Conservation (phyloP, 2,113 vertebrate species). For the Toxostoma redivivum region DNA sequence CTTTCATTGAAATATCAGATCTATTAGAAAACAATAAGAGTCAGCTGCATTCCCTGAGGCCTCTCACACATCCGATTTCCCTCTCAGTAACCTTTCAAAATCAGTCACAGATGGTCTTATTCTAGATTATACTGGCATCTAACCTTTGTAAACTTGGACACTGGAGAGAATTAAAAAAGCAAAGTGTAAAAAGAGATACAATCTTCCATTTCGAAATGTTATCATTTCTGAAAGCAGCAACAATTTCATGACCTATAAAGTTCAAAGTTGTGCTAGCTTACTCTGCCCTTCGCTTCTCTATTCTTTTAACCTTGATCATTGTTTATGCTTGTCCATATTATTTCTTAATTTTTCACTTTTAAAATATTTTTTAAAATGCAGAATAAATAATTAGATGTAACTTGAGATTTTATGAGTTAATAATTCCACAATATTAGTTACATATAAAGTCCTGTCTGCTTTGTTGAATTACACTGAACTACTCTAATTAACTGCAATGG, state of each 20-base stretch:
- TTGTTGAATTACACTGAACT: background rate
- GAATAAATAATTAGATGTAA: background rate
- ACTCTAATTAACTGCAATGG: background rate
- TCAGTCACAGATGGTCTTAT: conserved; percentile 57
- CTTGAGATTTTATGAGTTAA: background rate
- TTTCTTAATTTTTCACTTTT: background rate
- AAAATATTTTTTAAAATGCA: background rate
- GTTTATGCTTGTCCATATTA: background rate
- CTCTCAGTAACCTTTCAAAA: conserved; percentile 68
- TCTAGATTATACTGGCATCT: conserved; percentile 63
- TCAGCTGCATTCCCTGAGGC: background rate
- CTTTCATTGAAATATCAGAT: background rate
- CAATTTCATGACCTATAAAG: conserved; percentile 46
- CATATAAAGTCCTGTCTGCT: background rate
- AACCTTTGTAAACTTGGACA: conserved; percentile 69
- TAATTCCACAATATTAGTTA: background rate
- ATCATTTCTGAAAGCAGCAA: conserved; percentile 25
- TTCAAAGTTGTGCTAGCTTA: conserved; percentile 39
- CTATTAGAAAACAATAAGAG: background rate
- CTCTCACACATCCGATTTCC: conserved; percentile 8
- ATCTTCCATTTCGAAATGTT: conserved; percentile 57
- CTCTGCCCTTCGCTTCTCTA: background rate
- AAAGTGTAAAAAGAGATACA: conserved; percentile 52
- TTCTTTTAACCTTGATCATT: background rate
- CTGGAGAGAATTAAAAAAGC: conserved; percentile 29